Evolutionary conservation across 2,888 invertebrate species (phyloP), one percentile per base, ranked within the genome.

Genomic region (Perdita meconis): DNA sequence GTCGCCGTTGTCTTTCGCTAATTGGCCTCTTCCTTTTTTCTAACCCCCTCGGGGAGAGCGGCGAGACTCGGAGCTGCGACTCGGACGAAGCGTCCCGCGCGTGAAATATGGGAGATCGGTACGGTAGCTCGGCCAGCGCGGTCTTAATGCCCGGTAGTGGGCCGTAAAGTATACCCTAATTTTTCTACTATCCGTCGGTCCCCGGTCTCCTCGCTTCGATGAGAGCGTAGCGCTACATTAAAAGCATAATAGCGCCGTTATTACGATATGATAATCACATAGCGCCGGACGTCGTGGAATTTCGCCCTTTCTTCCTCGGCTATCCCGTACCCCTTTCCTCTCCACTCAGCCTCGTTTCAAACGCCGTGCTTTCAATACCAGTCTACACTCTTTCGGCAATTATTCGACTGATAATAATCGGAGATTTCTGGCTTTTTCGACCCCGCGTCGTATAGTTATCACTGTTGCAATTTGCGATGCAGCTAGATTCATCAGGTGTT

Each of bases 181-280:
- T 81, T 82, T 82, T 82, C 81, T 74, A 78, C 81, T 71, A 81
- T 82, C 68, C 68, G 74, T 81, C 78, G 71, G 51, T 65, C 60
- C 77, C 72, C 70, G 61, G 69, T 70, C 64, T 61, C 73, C 55
- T 63, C 73, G 70, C 63, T 59, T 47, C 50, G 44, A 67, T 56
- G 61, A 68, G 73, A 76, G 10, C 76, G 78, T 80, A 74, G 69
- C 60, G 65, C 51, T 65, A 84, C 84, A 87, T 89, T 89, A 89
- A 87, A 82, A 81, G 86, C 85, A 83, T 88, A 89, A 89, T 87
- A 87, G 87, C 84, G 87, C 86, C 89, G 87, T 89, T 89, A 89
- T 87, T 89, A 88, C 88, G 89, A 89, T 89, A 87, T 82, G 89
- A 89, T 89, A 89, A 89, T 89, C 87, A 89, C 81, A 89, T 77